Conservation (phyloP, 2,113 vertebrate species). For the Felis catus region F.catus_Fca126_mat1.0 CM031411.1:127247501-127248000, state of each 20-base stretch:
- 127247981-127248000: background rate
- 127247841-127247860: conserved; percentile 10
- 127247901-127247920: background rate
- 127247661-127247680: conserved; percentile 70
- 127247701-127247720: background rate
- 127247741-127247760: conserved; percentile 30
- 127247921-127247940: background rate
- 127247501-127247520: background rate
- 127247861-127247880: background rate
- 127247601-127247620: conserved; percentile 11
- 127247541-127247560: background rate
- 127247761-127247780: background rate
- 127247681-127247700: conserved; percentile 63
- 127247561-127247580: conserved; percentile 16
- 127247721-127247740: conserved; percentile 36
- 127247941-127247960: background rate
- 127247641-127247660: conserved; percentile 11
- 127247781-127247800: background rate
- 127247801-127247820: background rate
- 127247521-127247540: background rate
- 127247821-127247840: background rate
- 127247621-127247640: conserved; percentile 62
- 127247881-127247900: background rate
- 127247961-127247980: background rate
- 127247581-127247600: conserved; percentile 1